Evolutionary conservation across 2,113 vertebrate genomes (phyloP), one percentile per base, ranked within the genome.

Genomic region (Oreochromis spilurus): DNA sequence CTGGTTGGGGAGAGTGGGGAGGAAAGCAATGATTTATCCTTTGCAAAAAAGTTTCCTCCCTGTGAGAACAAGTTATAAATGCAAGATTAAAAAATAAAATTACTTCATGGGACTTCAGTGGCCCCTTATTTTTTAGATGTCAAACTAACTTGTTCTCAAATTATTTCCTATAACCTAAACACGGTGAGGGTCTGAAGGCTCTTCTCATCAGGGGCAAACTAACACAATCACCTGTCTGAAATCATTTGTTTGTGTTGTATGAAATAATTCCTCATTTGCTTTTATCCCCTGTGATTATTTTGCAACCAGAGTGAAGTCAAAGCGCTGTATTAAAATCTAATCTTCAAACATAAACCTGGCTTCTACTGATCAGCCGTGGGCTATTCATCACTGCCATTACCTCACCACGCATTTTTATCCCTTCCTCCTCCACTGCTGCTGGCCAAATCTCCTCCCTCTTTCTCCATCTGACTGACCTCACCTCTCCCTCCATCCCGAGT

Each of bases 381-480:
- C 96, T 92, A 96, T 96, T 96, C 94, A 96, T 96, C 96, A 96
- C 93, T 96, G 95, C 94, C 95, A 96, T 95, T 96, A 96, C 96
- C 95, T 95, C 96, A 96, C 77, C 82, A 91, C 87, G 87, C 95
- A 93, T 89, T 94, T 93, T 95, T 92, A 94, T 93, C 90, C 88
- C 92, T 86, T 79, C 83, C 84, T 84, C 90, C 89, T 81, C 72
- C 52, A 43, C 75, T 84, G 89, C 91, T 94, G 90, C 92, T 87
- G 93, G 93, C 89, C 90, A 88, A 85, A 86, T 93, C 85, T 84
- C 77, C 87, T 91, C 88, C 87, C 84, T 90, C 93, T 91, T 88
- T 91, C 94, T 93, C 87, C 92, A 88, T 90, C 91, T 88, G 90
- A 91, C 94, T 94, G 93, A 94, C 95, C 92, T 94, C 92, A 93